Evolutionary conservation across 2,797 vertebrate genomes (phyloP).

Genomic region (Phaenicophaeus curvirostris): DNA sequence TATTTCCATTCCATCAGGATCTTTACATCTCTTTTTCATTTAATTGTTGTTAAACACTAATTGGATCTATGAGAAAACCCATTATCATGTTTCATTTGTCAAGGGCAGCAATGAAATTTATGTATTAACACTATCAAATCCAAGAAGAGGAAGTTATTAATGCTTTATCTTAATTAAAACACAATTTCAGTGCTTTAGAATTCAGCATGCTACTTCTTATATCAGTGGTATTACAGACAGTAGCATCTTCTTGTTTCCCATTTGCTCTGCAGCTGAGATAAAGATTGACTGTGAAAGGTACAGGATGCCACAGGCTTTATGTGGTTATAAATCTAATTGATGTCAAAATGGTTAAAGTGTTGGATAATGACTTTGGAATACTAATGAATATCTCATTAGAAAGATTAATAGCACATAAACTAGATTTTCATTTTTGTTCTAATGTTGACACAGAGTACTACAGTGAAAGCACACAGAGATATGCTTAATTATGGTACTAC

Average conservation of each 20-base stretch:
- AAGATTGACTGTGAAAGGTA: constrained; percentile 40
- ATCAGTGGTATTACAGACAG: not conserved
- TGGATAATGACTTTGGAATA: constrained; percentile 6
- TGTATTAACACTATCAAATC: constrained; percentile 40
- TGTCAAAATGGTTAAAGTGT: constrained; percentile 29
- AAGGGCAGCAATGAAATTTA: constrained; percentile 27
- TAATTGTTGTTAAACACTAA: constrained; percentile 64
- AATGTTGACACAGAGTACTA: not conserved
- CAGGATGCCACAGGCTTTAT: constrained; percentile 34
- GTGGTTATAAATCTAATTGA: constrained; percentile 58
- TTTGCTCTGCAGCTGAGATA: constrained; percentile 21
- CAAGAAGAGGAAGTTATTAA: constrained; percentile 19
- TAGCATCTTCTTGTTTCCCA: not conserved
- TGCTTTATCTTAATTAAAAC: constrained; percentile 50
- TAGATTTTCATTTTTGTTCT: not conserved
- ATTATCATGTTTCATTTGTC: constrained; percentile 46
- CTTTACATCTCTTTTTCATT: constrained; percentile 22
- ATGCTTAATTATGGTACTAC: not conserved
- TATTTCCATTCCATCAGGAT: constrained; percentile 10
- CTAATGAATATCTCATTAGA: constrained; percentile 12
- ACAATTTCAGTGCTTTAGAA: constrained; percentile 12
- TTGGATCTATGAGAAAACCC: constrained; percentile 15
- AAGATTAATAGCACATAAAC: constrained; percentile 23
- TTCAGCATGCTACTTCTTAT: not conserved
- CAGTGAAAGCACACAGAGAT: not conserved